These are phyloP conservation scores for Chrysoperla carnea DNA, from an alignment of 1,140 invertebrate genomes.

Conservation along the genomic window DNA sequence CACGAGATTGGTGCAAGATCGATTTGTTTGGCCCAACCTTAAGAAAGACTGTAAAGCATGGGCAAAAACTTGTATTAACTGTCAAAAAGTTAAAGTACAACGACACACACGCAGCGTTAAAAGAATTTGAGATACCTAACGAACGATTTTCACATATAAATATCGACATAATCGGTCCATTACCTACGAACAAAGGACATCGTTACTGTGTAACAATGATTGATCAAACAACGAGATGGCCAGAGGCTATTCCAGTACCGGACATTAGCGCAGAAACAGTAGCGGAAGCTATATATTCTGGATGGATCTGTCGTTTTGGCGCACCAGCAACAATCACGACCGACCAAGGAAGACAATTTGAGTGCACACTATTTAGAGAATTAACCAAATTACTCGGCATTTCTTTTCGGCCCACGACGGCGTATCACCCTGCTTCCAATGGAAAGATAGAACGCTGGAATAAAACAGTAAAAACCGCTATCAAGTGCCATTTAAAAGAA, in stretches of 20 bases:
- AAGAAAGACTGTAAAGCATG: constrained; percentile 10
- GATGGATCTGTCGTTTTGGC: constrained; percentile 15
- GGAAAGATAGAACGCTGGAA: constrained; percentile 12
- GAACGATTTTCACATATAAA: constrained; percentile 13
- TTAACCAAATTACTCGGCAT: constrained; percentile 11
- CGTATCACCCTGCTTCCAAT: constrained; percentile 13
- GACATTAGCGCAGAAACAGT: constrained; percentile 5
- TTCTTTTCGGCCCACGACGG: constrained; percentile 9
- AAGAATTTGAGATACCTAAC: constrained; percentile 3
- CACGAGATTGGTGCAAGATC: constrained; percentile 3
- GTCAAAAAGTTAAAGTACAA: constrained; percentile 15
- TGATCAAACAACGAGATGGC: constrained; percentile 17
- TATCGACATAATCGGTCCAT: constrained; percentile 15
- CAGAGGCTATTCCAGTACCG: neutral
- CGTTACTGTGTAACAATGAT: constrained; percentile 14
- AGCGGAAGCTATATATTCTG: constrained; percentile 11
- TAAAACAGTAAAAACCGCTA: constrained; percentile 13
- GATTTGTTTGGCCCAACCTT: constrained; percentile 12
- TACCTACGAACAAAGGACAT: constrained; percentile 6
- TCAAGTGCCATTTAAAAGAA: constrained; percentile 7
- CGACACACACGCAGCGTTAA: neutral
- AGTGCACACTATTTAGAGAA: constrained; percentile 8
- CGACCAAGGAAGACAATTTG: constrained; percentile 19
- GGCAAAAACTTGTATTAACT: constrained; percentile 9
- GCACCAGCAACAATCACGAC: constrained; percentile 13